phyloP scores from a whole-genome alignment of 2,888 invertebrate genomes.

The Tenthredo distinguenda region DNA sequence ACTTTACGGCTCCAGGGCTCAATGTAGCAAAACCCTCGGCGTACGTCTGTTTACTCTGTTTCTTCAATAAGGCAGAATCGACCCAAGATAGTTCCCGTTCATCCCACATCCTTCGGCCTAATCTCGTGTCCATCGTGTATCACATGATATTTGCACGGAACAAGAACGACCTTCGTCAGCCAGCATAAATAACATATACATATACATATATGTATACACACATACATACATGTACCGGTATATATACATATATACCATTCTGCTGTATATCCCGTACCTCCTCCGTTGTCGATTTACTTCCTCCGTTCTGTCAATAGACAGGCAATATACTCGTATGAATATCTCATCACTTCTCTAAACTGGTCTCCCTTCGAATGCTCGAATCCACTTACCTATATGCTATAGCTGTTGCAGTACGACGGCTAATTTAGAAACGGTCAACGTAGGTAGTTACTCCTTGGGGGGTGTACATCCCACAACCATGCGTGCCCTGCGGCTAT shows the following conservation, averaged over 20 bases:
- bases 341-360: neutral
- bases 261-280: no score
- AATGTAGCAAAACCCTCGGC: constrained; percentile 19
- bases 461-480: neutral
- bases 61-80: constrained; percentile 25
- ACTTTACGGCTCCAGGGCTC: constrained; percentile 9
- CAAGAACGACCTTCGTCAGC: neutral
- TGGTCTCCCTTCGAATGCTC: neutral
- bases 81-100: constrained; percentile 3
- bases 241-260: neutral
- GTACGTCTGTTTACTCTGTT: constrained; percentile 42
- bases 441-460: neutral
- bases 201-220: neutral
- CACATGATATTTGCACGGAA: constrained; percentile 11
- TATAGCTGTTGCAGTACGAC: neutral
- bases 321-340: neutral
- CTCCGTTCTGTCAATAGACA: neutral
- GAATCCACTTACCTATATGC: no score
- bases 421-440: neutral
- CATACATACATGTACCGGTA: no score
- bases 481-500: neutral
- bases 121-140: constrained; percentile 21
- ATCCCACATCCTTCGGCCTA: constrained; percentile 9
- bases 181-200: neutral
- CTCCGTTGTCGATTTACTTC: neutral